Percentiles rank a stretch among this genome's conserved stretches.
Conservation (phyloP, 2,113 vertebrate genomes). For the Perca fluviatilis region DNA sequence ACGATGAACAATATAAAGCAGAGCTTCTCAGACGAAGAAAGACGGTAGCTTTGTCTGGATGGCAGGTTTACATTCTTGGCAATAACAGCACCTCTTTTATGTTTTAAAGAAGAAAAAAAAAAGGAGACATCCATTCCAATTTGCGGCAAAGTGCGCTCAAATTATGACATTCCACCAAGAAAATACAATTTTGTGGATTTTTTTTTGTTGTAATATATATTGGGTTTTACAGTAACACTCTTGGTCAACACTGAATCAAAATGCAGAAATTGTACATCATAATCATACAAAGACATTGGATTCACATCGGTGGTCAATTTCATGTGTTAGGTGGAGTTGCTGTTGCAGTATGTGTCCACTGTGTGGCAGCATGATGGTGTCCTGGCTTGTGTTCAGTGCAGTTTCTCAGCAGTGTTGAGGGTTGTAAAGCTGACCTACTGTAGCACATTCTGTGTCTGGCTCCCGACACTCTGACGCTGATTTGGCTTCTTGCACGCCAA, state of each 20-base stretch:
- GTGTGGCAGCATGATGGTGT: slow-evolving; percentile 71
- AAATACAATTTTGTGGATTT: slow-evolving; percentile 72
- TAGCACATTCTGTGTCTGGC: slow-evolving; percentile 34
- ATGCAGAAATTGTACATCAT: slow-evolving; percentile 39
- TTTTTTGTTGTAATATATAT: slow-evolving; percentile 28
- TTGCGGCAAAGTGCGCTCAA: slow-evolving; percentile 24
- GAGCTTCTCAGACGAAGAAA: slow-evolving; percentile 29
- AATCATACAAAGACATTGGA: slow-evolving; percentile 42
- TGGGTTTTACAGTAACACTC: slow-evolving; percentile 40
- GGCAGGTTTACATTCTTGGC: slow-evolving; percentile 70
- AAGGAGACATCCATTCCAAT: slow-evolving; percentile 14
- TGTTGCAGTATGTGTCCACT: slow-evolving; percentile 71
- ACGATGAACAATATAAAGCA: slow-evolving; percentile 25
- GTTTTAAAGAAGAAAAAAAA: slow-evolving; percentile 23
- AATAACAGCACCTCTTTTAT: slow-evolving; percentile 71
- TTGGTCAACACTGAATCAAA: slow-evolving; percentile 31
- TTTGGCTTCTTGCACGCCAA: slow-evolving; percentile 32
- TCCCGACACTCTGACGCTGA: slow-evolving; percentile 13
- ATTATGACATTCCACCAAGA: slow-evolving; percentile 38
- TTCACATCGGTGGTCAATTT: slow-evolving; percentile 51
- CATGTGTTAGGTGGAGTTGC: slow-evolving; percentile 31
- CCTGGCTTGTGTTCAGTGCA: slow-evolving; percentile 61
- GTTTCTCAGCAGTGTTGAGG: slow-evolving; percentile 32
- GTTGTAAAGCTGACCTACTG: slow-evolving; percentile 46
- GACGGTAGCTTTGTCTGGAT: slow-evolving; percentile 48